A percentile compares a stretch with the other conserved stretches of the same genome.
Conservation (phyloP, 2,113 vertebrate species). For the Thunnus thynnus region DNA sequence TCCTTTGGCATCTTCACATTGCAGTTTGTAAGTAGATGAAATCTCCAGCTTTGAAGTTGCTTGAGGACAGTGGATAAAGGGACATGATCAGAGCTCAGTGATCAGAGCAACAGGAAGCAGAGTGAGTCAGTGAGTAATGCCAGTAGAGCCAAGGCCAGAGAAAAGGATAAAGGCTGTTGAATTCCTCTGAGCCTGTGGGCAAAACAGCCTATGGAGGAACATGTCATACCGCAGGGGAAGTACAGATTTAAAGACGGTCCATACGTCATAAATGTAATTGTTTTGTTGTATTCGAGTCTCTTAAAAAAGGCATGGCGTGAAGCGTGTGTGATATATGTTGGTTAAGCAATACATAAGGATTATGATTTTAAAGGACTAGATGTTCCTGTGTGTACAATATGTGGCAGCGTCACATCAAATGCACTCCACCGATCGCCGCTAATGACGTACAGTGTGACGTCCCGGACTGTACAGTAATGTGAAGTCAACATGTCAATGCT, state of each 20-base stretch:
- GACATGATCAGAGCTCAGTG: slow-evolving; percentile 36
- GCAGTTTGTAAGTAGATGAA: slow-evolving; percentile 4
- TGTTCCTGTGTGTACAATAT: not conserved
- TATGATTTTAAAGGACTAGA: not conserved
- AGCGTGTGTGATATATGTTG: slow-evolving; percentile 2
- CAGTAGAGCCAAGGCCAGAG: slow-evolving; percentile 28
- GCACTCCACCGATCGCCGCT: not conserved
- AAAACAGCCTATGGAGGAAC: slow-evolving; percentile 21
- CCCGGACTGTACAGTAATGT: not conserved
- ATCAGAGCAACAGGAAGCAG: slow-evolving; percentile 35
- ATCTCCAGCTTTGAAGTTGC: slow-evolving; percentile 35
- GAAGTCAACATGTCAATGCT: not conserved
- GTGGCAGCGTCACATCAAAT: not conserved
- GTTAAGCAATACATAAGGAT: not conserved
- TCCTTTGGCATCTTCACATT: slow-evolving; percentile 6
- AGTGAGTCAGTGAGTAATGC: slow-evolving; percentile 48
- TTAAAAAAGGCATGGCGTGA: not conserved
- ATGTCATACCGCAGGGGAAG: not conserved
- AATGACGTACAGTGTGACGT: no score
- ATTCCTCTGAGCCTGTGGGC: slow-evolving; percentile 28
- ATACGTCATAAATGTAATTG: slow-evolving; percentile 2
- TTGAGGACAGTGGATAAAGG: slow-evolving; percentile 23
- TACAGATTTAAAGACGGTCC: not conserved
- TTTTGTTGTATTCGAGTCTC: not conserved
- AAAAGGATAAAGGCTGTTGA: slow-evolving; percentile 28